Evolutionary conservation across 2,888 invertebrate genomes (phyloP).

Genomic region (Pomacea canaliculata): DNA sequence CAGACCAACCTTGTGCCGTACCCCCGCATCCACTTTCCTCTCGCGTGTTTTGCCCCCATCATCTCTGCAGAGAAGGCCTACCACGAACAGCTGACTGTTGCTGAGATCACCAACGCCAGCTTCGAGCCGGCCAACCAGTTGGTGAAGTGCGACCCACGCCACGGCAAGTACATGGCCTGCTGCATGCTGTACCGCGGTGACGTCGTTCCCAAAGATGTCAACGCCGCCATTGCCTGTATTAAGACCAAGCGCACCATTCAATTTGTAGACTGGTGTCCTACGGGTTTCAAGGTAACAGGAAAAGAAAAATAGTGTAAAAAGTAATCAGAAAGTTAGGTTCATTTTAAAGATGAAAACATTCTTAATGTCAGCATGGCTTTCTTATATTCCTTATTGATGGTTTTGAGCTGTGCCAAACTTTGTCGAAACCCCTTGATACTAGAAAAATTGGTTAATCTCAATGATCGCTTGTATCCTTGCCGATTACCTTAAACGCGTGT

Average conservation of each 20-base stretch:
- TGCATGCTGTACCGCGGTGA: constrained; percentile 67
- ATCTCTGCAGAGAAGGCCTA: constrained; percentile 82
- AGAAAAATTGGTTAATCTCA: too few relatives aligned
- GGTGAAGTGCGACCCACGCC: constrained; percentile 65
- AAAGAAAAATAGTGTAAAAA: too few relatives aligned
- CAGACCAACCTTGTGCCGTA: constrained; percentile 33
- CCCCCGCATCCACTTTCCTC: constrained; percentile 34
- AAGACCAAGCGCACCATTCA: constrained; percentile 63
- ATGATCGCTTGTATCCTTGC: not conserved
- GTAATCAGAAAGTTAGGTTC: too few relatives aligned
- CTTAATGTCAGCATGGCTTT: too few relatives aligned
- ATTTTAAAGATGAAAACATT: too few relatives aligned
- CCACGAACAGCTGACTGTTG: constrained; percentile 79
- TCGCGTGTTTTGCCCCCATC: constrained; percentile 24
- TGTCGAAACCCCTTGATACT: too few relatives aligned
- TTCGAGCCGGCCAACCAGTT: constrained; percentile 61
- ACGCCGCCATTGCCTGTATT: constrained; percentile 61
- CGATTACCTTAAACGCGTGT: too few relatives aligned
- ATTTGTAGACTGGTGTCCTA: constrained; percentile 62
- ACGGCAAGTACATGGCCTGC: constrained; percentile 71
- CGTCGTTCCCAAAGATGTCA: constrained; percentile 66
- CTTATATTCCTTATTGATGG: too few relatives aligned
- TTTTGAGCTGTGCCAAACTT: too few relatives aligned
- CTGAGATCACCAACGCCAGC: constrained; percentile 56
- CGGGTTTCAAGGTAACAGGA: constrained; percentile 66